These are phyloP conservation scores for Hoplostethus atlanticus DNA, from an alignment of 2,797 vertebrate genomes.

Conservation along the genomic window DNA sequence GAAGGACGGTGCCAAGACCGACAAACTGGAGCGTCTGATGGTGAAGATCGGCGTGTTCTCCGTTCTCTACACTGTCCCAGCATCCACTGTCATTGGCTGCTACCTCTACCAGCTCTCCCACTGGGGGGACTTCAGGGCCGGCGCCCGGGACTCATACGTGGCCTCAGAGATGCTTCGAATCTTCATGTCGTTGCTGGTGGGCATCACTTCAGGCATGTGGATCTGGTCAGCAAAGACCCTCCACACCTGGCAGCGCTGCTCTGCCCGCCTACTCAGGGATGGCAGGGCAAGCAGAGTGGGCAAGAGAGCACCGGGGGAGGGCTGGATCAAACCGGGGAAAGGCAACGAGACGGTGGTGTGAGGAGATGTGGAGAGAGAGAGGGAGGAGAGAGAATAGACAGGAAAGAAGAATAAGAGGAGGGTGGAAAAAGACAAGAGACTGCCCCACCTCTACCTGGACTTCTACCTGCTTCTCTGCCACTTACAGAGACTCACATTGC, in stretches of 20 bases:
- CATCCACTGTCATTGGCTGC: conserved; percentile 96
- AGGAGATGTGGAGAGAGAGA: conserved; percentile 45
- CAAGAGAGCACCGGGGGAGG: conserved; percentile 87
- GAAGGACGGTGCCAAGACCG: conserved; percentile 98
- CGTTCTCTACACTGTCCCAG: conserved; percentile 96
- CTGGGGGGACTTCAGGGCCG: conserved; percentile 92
- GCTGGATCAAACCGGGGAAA: conserved; percentile 94
- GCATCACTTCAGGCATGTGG: conserved; percentile 99
- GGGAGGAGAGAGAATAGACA: conserved; percentile 24
- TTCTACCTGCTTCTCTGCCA: conserved; percentile 36
- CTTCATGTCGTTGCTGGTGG: conserved; percentile 98
- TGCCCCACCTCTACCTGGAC: not conserved
- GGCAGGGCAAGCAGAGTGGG: conserved; percentile 87
- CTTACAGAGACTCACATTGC: conserved; percentile 44
- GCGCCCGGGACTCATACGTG: conserved; percentile 92
- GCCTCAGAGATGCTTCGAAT: conserved; percentile 98
- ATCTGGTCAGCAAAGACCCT: conserved; percentile 99
- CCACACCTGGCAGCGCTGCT: conserved; percentile 98
- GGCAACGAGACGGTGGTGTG: conserved; percentile 97
- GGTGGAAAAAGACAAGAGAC: not conserved
- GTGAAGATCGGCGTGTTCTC: conserved; percentile 99
- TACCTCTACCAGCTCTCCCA: conserved; percentile 98
- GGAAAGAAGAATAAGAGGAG: conserved; percentile 1
- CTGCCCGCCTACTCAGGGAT: conserved; percentile 91
- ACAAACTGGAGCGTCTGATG: conserved; percentile 98